These are phyloP conservation scores for Acanthosepion esculentum DNA, from an alignment of 2,888 invertebrate genomes.

Conservation along the genomic window DNA sequence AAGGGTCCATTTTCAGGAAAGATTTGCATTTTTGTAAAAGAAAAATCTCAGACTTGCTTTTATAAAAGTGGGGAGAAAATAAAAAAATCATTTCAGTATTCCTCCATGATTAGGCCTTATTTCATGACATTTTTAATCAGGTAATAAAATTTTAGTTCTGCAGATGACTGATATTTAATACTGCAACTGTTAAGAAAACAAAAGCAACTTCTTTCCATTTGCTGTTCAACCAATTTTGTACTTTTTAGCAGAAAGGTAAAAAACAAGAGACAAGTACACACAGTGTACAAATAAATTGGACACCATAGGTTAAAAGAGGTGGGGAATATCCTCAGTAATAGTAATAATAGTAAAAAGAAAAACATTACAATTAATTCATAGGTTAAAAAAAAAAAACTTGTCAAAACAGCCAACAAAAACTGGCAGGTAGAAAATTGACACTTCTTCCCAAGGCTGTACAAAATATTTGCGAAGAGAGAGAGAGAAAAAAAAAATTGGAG, in stretches of 20 bases:
- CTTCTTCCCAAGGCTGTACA: neutral
- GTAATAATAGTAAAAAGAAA: neutral
- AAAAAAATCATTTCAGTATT: neutral
- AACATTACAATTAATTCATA: neutral
- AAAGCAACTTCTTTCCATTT: neutral
- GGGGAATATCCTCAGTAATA: neutral
- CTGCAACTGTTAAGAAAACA: neutral
- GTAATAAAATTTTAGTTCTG: neutral
- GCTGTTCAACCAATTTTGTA: neutral
- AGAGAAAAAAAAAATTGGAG: neutral
- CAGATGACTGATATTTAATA: neutral
- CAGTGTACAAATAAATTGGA: slow-evolving; percentile 20
- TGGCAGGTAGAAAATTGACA: neutral
- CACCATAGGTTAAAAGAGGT: neutral
- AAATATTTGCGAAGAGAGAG: neutral
- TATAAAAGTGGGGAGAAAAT: too few species aligned
- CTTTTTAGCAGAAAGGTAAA: neutral
- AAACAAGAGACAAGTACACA: neutral
- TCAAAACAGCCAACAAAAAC: neutral
- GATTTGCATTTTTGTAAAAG: too few species aligned
- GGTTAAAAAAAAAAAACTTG: neutral
- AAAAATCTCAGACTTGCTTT: too few species aligned
- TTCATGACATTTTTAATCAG: neutral
- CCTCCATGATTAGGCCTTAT: neutral
- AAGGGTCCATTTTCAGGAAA: too few species aligned